phyloP scores from a whole-genome alignment of 2,797 vertebrate species.

The Pyrocephalus nanus region DNA sequence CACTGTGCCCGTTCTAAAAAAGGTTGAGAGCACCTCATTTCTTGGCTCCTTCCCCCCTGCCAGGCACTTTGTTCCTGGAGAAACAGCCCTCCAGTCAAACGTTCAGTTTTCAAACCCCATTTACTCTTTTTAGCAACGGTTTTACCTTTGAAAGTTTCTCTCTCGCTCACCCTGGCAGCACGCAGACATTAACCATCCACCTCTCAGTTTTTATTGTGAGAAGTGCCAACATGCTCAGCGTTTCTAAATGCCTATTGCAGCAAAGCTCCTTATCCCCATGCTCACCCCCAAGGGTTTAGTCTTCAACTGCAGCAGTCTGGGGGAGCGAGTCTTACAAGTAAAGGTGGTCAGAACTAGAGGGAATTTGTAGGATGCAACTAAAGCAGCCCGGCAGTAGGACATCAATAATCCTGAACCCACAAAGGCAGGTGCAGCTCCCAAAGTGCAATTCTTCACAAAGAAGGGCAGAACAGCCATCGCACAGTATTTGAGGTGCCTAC shows the following conservation, averaged over 20 bases:
- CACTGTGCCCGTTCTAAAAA: background rate
- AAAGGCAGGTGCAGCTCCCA: background rate
- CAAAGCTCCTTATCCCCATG: background rate
- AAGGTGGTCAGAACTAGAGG: background rate
- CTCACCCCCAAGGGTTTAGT: background rate
- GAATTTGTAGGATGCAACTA: background rate
- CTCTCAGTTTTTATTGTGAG: background rate
- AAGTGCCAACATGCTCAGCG: background rate
- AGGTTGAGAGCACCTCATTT: background rate
- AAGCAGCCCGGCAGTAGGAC: background rate
- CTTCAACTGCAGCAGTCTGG: background rate
- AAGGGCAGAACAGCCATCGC: background rate
- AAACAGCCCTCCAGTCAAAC: background rate
- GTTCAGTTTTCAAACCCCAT: background rate
- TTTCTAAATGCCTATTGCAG: background rate
- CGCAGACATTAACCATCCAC: background rate
- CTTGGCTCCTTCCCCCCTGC: background rate
- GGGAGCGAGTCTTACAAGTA: fast-evolving
- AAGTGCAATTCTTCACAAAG: background rate
- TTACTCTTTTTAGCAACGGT: background rate
- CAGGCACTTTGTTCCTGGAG: background rate
- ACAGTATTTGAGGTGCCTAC: background rate
- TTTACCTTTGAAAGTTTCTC: background rate
- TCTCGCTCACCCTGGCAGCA: background rate
- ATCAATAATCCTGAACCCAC: background rate